phyloP scores from a whole-genome alignment of 2,113 vertebrate species.

The Chiloscyllium plagiosum region DNA sequence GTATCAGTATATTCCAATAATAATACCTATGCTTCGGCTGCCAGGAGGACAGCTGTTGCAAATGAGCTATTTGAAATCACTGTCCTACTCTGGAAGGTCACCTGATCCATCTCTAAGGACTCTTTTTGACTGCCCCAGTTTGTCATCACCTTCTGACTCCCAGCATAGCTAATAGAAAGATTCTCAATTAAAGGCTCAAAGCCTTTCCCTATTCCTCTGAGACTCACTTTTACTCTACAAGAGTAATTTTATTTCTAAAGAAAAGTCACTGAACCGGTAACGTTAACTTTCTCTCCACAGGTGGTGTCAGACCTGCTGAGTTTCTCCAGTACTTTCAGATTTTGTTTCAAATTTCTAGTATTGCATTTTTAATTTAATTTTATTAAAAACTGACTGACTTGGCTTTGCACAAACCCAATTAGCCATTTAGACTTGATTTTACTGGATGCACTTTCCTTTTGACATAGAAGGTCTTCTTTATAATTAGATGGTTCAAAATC shows the following conservation, averaged over 20 bases:
- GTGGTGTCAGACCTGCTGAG: too few relatives aligned
- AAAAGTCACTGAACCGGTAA: too few relatives aligned
- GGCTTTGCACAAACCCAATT: not conserved
- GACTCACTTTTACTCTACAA: not conserved
- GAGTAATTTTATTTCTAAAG: not conserved
- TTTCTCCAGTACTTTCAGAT: too few relatives aligned
- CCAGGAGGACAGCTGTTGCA: not conserved
- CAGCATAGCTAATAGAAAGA: not conserved
- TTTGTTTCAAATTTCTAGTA: too few relatives aligned
- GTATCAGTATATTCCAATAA: not conserved
- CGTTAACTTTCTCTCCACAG: too few relatives aligned
- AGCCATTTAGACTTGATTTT: not conserved
- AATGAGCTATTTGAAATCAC: not conserved
- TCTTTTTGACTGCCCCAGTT: not conserved
- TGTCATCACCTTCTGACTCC: not conserved
- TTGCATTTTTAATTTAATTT: not conserved
- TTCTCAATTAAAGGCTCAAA: not conserved
- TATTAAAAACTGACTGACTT: not conserved
- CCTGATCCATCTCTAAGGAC: too few relatives aligned
- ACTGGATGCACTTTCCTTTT: not conserved
- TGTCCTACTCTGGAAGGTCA: not conserved
- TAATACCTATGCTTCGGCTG: not conserved
- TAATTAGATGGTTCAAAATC: not conserved
- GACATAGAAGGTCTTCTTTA: not conserved
- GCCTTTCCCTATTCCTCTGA: not conserved